Conservation (phyloP, 2,797 vertebrate genomes). For the Coccyzus lansbergi region DNA sequence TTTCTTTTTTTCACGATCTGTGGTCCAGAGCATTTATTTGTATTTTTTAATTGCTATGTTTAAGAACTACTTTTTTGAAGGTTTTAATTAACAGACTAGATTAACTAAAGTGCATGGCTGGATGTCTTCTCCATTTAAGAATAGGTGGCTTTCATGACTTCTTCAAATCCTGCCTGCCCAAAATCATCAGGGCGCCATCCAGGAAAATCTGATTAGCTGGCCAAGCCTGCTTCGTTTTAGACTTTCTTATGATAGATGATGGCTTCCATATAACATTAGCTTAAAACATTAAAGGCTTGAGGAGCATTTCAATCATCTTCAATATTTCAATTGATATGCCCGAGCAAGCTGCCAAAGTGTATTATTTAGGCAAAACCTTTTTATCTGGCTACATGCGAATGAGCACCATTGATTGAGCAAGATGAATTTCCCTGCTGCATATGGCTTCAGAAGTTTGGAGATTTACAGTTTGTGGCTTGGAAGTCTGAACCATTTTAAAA, state of each 20-base stretch:
- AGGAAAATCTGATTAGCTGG: background rate
- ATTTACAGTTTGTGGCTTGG: background rate
- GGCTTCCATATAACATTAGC: slow-evolving; percentile 40
- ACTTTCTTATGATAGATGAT: slow-evolving; percentile 33
- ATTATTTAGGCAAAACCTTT: slow-evolving; percentile 52
- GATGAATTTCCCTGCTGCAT: background rate
- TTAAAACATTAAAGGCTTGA: slow-evolving; percentile 45
- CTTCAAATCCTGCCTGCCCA: background rate
- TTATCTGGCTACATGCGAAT: slow-evolving; percentile 4
- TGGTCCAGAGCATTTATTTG: background rate
- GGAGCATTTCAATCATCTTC: slow-evolving; percentile 34
- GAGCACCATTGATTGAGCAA: background rate
- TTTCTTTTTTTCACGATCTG: background rate
- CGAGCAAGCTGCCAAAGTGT: slow-evolving; percentile 36
- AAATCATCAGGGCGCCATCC: background rate
- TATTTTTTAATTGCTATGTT: background rate
- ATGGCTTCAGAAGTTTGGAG: background rate
- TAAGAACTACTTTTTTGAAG: background rate
- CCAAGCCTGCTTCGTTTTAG: background rate
- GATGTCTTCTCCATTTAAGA: background rate
- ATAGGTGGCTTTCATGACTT: background rate
- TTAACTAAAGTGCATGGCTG: background rate
- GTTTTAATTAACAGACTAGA: background rate
- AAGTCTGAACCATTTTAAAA: background rate
- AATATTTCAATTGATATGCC: slow-evolving; percentile 37